Evolutionary conservation across 2,113 vertebrate species (phyloP).

Genomic region (Antennarius striatus): DNA sequence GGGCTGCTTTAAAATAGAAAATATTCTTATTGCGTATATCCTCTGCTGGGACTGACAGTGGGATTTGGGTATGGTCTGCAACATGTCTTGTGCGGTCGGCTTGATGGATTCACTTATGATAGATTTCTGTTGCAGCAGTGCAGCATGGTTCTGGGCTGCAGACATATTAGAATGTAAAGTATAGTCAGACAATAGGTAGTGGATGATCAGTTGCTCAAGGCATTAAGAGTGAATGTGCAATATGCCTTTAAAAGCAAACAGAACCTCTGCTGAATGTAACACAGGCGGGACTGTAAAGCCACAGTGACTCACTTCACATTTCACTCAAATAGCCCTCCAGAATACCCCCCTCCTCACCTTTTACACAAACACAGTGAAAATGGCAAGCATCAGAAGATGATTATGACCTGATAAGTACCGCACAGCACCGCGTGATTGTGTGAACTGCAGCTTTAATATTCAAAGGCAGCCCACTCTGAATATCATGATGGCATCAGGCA

Average conservation of each 20-base stretch:
- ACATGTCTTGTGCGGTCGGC: constrained; percentile 9
- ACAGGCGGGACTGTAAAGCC: constrained; percentile 44
- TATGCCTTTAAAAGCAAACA: constrained; percentile 50
- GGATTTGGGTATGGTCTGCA: constrained; percentile 33
- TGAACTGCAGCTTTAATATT: constrained; percentile 36
- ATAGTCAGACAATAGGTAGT: constrained; percentile 50
- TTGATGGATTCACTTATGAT: constrained; percentile 34
- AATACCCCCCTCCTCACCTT: constrained; percentile 25
- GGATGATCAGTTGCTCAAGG: constrained; percentile 48
- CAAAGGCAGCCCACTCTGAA: constrained; percentile 24
- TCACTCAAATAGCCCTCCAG: constrained; percentile 36
- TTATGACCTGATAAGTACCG: constrained; percentile 18
- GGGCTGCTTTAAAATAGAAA: constrained; percentile 60
- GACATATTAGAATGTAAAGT: constrained; percentile 49
- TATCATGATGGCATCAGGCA: constrained; percentile 27
- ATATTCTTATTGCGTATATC: constrained; percentile 39
- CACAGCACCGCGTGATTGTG: constrained; percentile 9
- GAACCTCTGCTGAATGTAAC: constrained; percentile 39
- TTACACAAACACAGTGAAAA: constrained; percentile 48
- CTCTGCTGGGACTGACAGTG: constrained; percentile 25
- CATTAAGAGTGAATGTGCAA: constrained; percentile 43
- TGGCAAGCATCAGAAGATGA: constrained; percentile 28
- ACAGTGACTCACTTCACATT: constrained; percentile 53
- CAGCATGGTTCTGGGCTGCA: constrained; percentile 31
- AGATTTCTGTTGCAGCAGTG: constrained; percentile 39